A percentile compares a stretch with the other conserved stretches of the same genome.
These are phyloP conservation scores for Ochotona curzoniae DNA, from an alignment of 2,113 vertebrate genomes.

Conservation along the genomic window DNA sequence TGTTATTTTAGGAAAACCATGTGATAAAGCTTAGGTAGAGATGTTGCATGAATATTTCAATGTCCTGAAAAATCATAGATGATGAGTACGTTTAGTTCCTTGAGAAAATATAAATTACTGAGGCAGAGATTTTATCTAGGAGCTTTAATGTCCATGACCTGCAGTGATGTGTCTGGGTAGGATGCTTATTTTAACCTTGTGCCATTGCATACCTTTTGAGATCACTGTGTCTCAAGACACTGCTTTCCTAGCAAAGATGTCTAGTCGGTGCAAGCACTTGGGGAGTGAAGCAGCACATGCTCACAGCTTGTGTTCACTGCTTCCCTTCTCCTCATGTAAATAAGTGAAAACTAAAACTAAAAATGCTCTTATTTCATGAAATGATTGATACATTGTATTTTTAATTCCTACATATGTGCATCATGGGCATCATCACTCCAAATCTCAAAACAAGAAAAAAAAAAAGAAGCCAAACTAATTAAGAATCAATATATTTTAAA, in stretches of 20 bases:
- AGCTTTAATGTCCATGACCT: no score
- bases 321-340: background rate
- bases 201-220: no score
- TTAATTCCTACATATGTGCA: background rate
- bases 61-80: background rate
- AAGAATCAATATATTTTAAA: background rate
- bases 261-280: no score
- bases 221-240: no score
- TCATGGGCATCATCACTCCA: background rate
- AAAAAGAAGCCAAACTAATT: background rate
- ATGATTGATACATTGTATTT: background rate
- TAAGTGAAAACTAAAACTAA: background rate
- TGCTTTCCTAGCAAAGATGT: no score
- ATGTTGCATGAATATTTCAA: background rate
- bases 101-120: no score
- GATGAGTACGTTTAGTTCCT: background rate
- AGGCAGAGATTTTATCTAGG: background rate
- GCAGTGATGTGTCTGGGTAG: no score
- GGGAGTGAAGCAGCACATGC: no score
- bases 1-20: background rate
- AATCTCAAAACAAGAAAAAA: background rate
- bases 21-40: background rate
- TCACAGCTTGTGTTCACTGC: no score
- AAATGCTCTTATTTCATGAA: background rate
- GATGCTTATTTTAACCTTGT: no score